These are phyloP conservation scores for Pollenia angustigena DNA, from an alignment of 2,888 invertebrate genomes.

Conservation along the genomic window DNA sequence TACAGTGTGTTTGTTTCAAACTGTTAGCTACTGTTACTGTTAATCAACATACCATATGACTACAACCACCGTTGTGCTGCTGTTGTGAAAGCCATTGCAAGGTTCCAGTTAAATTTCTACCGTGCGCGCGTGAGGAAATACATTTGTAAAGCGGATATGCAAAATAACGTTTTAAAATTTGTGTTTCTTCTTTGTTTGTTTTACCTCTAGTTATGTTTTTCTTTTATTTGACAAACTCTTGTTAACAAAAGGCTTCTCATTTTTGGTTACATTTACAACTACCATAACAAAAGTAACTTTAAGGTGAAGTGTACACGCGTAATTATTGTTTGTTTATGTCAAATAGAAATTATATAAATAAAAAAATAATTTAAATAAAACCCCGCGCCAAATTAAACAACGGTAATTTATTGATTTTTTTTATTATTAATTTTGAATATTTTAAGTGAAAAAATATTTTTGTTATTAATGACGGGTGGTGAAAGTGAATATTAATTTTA, in stretches of 20 bases:
- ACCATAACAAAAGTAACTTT: background rate
- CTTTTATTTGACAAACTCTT: slow-evolving; percentile 13
- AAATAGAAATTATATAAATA: background rate
- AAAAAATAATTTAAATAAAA: background rate
- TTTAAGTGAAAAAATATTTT: background rate
- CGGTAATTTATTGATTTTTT: background rate
- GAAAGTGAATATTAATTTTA: no score
- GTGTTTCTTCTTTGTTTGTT: slow-evolving; percentile 66
- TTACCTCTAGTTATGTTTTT: slow-evolving; percentile 18
- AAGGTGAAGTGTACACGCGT: slow-evolving; percentile 3
- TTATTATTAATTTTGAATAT: background rate
- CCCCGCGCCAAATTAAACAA: slow-evolving; percentile 5
- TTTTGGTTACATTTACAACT: slow-evolving; percentile 24
- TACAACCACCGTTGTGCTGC: slow-evolving; percentile 50
- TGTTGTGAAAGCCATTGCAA: slow-evolving; percentile 64
- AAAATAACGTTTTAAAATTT: slow-evolving; percentile 76
- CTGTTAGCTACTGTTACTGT: slow-evolving; percentile 50
- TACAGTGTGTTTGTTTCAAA: slow-evolving; percentile 36
- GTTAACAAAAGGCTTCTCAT: slow-evolving; percentile 17
- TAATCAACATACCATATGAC: slow-evolving; percentile 5
- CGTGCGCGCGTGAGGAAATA: slow-evolving; percentile 76
- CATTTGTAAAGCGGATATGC: slow-evolving; percentile 75
- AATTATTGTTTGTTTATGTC: background rate
- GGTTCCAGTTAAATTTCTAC: slow-evolving; percentile 76
- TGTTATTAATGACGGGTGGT: no score